A percentile compares a stretch with the other conserved stretches of the same genome.
Evolutionary conservation across 2,113 vertebrate species (phyloP).

Genomic region (Cariama cristata): DNA sequence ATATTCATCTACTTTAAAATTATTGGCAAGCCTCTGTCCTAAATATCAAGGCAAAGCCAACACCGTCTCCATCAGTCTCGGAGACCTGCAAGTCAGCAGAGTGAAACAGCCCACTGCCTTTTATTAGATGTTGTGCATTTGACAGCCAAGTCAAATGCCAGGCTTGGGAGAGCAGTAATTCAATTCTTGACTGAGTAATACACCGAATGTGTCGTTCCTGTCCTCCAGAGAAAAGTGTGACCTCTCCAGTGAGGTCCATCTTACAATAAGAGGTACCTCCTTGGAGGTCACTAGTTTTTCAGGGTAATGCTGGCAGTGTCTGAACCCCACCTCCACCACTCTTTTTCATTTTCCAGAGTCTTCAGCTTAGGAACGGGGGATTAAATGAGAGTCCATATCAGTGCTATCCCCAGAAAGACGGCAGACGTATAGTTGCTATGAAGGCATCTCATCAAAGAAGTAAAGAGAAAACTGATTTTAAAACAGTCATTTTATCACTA

Average conservation of each 20-base stretch:
- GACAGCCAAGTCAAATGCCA: constrained; percentile 15
- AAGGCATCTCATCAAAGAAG: neutral
- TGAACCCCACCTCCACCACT: neutral
- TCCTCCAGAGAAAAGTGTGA: neutral
- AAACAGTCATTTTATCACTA: neutral
- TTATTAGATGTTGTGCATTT: neutral
- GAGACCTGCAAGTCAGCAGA: constrained; percentile 25
- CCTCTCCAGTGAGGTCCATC: neutral
- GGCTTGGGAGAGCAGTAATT: constrained; percentile 4
- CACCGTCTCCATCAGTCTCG: neutral
- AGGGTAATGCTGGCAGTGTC: neutral
- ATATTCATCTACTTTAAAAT: neutral
- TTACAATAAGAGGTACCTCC: neutral
- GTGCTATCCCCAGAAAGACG: neutral
- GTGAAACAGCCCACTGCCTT: constrained; percentile 30
- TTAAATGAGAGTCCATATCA: neutral
- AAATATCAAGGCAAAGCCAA: neutral
- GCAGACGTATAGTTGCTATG: neutral
- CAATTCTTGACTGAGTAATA: neutral
- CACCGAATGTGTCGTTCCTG: neutral
- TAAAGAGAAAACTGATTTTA: neutral
- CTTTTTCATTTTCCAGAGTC: neutral
- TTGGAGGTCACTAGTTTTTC: neutral
- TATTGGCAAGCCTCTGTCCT: neutral
- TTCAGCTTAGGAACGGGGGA: neutral